phyloP scores from a whole-genome alignment of 2,113 vertebrate species.

The Vimba vimba region DNA sequence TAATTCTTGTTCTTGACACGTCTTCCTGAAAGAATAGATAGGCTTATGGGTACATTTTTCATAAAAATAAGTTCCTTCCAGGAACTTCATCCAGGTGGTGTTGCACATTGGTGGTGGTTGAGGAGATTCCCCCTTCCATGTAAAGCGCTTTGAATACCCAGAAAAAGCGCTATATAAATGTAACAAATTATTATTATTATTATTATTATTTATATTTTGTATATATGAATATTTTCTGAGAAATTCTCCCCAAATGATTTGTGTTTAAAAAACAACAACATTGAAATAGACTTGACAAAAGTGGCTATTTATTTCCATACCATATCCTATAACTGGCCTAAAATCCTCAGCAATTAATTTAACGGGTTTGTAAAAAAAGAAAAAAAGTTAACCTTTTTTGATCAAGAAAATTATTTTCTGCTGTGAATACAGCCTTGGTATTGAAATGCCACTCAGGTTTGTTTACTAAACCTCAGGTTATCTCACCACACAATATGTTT shows the following conservation, averaged over 20 bases:
- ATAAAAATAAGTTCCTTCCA: background rate
- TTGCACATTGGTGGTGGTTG: too few species aligned
- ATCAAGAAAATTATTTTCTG: background rate
- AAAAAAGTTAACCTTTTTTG: background rate
- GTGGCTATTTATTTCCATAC: too few species aligned
- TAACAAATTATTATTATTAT: too few species aligned
- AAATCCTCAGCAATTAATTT: too few species aligned
- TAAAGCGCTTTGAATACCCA: too few species aligned
- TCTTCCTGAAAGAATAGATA: background rate
- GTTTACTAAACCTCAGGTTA: background rate
- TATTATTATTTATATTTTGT: too few species aligned
- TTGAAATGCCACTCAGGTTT: background rate
- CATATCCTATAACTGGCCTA: too few species aligned
- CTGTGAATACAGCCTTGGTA: background rate
- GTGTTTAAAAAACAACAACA: background rate
- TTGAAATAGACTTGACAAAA: background rate
- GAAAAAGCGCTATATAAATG: too few species aligned
- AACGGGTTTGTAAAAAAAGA: too few species aligned
- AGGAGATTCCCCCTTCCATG: too few species aligned
- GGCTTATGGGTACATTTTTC: conserved; percentile 9
- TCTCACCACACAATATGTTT: background rate
- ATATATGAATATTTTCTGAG: background rate
- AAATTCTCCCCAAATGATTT: background rate
- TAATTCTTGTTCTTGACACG: conserved; percentile 7
- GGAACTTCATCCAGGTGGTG: too few species aligned